These are phyloP conservation scores for Anoplophora glabripennis DNA, from an alignment of 1,140 invertebrate genomes.

Conservation along the genomic window DNA sequence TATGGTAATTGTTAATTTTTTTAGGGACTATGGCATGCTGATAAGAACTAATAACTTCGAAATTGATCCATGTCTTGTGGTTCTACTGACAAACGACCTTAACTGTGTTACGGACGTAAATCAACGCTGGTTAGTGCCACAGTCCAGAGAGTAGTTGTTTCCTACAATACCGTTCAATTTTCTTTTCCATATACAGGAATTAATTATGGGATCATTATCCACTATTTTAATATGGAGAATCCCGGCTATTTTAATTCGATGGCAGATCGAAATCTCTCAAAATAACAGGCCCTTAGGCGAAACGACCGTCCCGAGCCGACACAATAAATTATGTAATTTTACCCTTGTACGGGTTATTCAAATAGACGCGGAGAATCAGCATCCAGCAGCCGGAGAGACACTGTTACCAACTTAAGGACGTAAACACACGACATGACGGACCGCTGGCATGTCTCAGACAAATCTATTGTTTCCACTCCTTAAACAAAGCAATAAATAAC, in stretches of 20 bases:
- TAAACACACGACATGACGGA: constrained; percentile 30
- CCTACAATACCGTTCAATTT: too few species aligned
- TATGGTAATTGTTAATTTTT: too few species aligned
- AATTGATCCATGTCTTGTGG: too few species aligned
- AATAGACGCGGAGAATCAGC: constrained; percentile 6
- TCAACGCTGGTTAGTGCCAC: too few species aligned
- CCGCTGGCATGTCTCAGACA: constrained; percentile 38
- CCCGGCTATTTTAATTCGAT: background rate
- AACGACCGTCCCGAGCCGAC: background rate
- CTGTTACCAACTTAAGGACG: constrained; percentile 10
- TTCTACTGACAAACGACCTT: too few species aligned
- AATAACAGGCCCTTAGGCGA: constrained; percentile 2
- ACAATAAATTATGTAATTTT: constrained; percentile 15
- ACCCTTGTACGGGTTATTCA: constrained; percentile 14
- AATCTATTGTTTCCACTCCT: constrained; percentile 46
- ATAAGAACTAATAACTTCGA: too few species aligned
- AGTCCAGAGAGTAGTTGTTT: too few species aligned
- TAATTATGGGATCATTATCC: too few species aligned
- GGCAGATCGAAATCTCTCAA: background rate
- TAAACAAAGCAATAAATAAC: constrained; percentile 43
- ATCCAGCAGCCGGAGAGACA: constrained; percentile 1
- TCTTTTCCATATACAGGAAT: too few species aligned
- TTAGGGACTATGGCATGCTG: too few species aligned
- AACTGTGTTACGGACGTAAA: too few species aligned
- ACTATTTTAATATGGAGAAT: too few species aligned